phyloP scores from a whole-genome alignment of 2,888 invertebrate genomes.

The Cylindroiulus punctatus region DNA sequence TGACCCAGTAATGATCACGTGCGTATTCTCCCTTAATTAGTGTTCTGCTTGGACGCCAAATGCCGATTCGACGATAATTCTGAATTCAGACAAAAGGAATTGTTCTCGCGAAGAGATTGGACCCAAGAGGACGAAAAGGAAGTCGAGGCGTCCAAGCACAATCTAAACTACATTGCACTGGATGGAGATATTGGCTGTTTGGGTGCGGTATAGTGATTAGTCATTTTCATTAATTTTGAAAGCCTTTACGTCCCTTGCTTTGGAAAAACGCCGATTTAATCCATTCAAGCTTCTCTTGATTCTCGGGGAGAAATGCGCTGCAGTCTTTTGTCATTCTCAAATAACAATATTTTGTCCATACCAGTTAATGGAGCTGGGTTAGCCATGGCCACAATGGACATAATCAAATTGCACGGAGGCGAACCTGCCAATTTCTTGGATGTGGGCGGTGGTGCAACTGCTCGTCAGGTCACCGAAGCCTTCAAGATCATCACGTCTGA shows the following conservation, averaged over 20 bases:
- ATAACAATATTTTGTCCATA: slow-evolving; percentile 7
- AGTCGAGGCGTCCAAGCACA: slow-evolving; percentile 86
- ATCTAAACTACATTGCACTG: slow-evolving; percentile 93
- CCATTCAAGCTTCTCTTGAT: too few species aligned
- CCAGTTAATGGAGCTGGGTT: slow-evolving; percentile 92
- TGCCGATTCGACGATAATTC: slow-evolving; percentile 96
- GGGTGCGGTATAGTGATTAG: slow-evolving; percentile 63
- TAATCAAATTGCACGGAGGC: slow-evolving; percentile 94
- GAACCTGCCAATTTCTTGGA: slow-evolving; percentile 96
- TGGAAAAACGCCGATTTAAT: too few species aligned
- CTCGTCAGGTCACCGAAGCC: slow-evolving; percentile 89
- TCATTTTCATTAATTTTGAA: neutral
- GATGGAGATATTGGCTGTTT: slow-evolving; percentile 95
- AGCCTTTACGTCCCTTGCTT: too few species aligned
- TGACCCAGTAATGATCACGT: neutral
- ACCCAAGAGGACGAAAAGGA: slow-evolving; percentile 93
- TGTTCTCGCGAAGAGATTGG: slow-evolving; percentile 85
- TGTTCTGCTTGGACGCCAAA: slow-evolving; percentile 93
- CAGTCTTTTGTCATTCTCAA: too few species aligned
- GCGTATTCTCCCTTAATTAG: slow-evolving; percentile 67
- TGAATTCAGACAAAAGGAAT: slow-evolving; percentile 86
- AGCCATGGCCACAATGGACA: slow-evolving; percentile 99
- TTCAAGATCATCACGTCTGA: slow-evolving; percentile 96
- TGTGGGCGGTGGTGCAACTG: slow-evolving; percentile 94
- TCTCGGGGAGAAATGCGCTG: too few species aligned